Conservation (phyloP, 1,140 invertebrate genomes). For the Phymorhynchus buccinoides region DNA sequence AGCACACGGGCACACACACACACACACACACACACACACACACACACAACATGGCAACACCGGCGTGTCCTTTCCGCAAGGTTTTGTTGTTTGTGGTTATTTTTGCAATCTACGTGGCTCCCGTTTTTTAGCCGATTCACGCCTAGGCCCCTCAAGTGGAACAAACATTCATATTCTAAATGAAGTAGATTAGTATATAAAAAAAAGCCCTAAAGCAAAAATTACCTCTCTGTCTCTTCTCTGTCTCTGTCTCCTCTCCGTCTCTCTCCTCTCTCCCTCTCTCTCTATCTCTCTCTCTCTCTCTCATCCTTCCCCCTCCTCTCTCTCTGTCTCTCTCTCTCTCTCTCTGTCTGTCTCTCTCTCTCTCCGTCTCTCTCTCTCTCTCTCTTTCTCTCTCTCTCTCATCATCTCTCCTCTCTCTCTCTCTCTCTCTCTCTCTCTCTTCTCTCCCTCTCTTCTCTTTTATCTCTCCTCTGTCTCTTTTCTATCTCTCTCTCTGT, state of each 20-base stretch:
- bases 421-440: not conserved
- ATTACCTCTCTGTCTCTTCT: constrained; percentile 8
- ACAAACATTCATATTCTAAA: too few species aligned
- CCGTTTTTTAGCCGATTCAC: too few species aligned
- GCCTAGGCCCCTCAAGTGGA: too few species aligned
- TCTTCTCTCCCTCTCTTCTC: too few species aligned
- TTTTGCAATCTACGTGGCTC: too few species aligned
- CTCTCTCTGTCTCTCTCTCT: not conserved
- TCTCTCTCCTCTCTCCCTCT: not conserved
- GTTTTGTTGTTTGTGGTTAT: not conserved
- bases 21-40: not conserved
- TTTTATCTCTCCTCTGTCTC: too few species aligned
- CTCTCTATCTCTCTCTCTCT: not conserved
- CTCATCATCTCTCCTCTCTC: not conserved
- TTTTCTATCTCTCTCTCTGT: too few species aligned
- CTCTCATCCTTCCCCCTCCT: not conserved
- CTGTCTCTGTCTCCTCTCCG: too few species aligned
- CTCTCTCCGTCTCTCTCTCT: not conserved
- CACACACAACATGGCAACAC: too few species aligned
- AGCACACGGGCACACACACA: not conserved
- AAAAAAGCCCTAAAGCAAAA: not conserved
- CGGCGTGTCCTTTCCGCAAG: not conserved
- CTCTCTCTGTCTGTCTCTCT: not conserved
- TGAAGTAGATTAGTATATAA: too few species aligned
- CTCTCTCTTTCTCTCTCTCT: constrained; percentile 1